Percentiles rank a stretch among this genome's conserved stretches.
Conservation (phyloP, 2,888 invertebrate species). For the Synanthedon tipuliformis region DNA sequence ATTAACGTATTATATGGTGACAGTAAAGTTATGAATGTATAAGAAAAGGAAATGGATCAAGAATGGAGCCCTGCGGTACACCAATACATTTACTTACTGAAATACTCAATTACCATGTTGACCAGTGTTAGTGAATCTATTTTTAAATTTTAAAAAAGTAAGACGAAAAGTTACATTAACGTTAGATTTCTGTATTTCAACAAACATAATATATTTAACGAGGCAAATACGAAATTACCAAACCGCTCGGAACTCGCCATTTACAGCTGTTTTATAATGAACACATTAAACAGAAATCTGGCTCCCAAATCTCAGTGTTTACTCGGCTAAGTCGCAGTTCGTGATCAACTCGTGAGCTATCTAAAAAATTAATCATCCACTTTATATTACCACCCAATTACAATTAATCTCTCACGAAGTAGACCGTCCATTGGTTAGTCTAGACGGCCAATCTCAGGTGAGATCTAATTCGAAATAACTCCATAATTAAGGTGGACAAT, state of each 20-base stretch:
- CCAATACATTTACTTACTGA: too few relatives aligned
- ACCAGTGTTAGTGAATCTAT: too few relatives aligned
- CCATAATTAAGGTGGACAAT: conserved; percentile 58
- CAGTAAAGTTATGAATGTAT: too few relatives aligned
- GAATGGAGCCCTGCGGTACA: too few relatives aligned
- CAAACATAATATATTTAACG: too few relatives aligned
- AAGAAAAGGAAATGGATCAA: too few relatives aligned
- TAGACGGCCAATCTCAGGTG: conserved; percentile 54
- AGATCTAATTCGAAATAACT: conserved; percentile 55
- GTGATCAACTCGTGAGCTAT: conserved; percentile 19
- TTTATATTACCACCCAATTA: conserved; percentile 48
- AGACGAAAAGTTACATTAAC: too few relatives aligned
- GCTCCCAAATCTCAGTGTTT: conserved; percentile 2
- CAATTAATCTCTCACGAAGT: conserved; percentile 61
- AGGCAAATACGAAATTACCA: background rate
- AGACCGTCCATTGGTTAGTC: conserved; percentile 42
- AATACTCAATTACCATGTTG: too few relatives aligned
- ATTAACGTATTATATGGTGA: too few relatives aligned
- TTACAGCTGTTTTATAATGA: conserved; percentile 10
- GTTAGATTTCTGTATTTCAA: too few relatives aligned
- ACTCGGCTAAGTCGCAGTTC: conserved; percentile 4
- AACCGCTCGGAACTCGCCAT: conserved; percentile 8
- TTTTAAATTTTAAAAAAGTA: too few relatives aligned
- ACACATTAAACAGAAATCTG: conserved; percentile 8
- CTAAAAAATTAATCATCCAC: conserved; percentile 49